Evolutionary conservation across 2,888 invertebrate genomes (phyloP).

Genomic region (Melitaea athalia): DNA sequence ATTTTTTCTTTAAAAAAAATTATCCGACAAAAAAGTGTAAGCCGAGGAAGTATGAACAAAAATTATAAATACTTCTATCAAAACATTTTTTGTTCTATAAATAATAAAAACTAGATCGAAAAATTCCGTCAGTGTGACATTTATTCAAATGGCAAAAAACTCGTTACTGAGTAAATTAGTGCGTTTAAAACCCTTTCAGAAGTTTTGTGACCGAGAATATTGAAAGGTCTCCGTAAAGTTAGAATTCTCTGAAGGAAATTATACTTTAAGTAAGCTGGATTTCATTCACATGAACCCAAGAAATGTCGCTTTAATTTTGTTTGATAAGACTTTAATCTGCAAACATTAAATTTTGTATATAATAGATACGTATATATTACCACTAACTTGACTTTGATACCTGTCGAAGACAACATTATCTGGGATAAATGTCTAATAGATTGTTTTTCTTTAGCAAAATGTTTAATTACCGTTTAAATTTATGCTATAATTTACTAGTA

Average conservation of each 20-base stretch:
- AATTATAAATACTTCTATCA: too few species aligned
- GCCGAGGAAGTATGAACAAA: too few species aligned
- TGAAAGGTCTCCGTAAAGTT: constrained; percentile 61
- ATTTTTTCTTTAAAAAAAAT: too few species aligned
- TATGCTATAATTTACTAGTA: too few species aligned
- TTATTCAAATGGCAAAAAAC: constrained; percentile 17
- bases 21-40: too few species aligned
- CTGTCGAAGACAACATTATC: too few species aligned
- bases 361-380: too few species aligned
- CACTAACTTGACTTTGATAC: too few species aligned
- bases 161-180: constrained; percentile 16
- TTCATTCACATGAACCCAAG: constrained; percentile 61
- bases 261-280: constrained; percentile 64
- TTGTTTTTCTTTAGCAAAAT: too few species aligned
- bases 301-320: constrained; percentile 75
- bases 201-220: constrained; percentile 48
- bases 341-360: constrained; percentile 67
- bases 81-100: not conserved
- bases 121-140: too few species aligned
- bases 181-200: constrained; percentile 46
- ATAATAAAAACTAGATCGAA: not conserved
- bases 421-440: too few species aligned
- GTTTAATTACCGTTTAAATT: too few species aligned
- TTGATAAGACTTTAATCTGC: constrained; percentile 67
- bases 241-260: constrained; percentile 69